Evolutionary conservation across 2,113 vertebrate species (phyloP).

Genomic region (Oceanodroma tethys): DNA sequence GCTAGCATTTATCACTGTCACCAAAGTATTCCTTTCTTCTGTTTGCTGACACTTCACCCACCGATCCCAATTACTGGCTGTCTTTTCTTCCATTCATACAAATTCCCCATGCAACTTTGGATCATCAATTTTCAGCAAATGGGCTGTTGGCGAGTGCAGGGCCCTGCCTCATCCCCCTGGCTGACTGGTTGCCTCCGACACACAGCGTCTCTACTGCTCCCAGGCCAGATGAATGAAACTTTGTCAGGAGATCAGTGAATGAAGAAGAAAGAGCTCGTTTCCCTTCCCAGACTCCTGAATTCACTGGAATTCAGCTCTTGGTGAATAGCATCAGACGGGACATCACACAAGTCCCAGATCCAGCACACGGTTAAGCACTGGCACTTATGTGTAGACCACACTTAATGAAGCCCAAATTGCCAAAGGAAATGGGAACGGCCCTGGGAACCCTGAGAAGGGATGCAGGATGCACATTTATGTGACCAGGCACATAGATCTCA

Average conservation of each 20-base stretch:
- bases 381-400: not conserved
- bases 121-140: conserved; percentile 56
- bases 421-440: not conserved
- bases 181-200: not conserved
- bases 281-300: not conserved
- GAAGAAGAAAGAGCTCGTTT: not conserved
- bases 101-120: conserved; percentile 54
- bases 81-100: conserved; percentile 59
- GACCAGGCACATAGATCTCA: not conserved
- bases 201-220: not conserved
- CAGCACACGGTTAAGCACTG: not conserved
- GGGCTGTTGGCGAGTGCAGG: not conserved
- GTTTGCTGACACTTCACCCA: conserved; percentile 62
- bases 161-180: not conserved
- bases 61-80: conserved; percentile 61
- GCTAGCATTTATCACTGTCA: conserved; percentile 64
- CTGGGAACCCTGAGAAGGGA: not conserved
- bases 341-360: not conserved
- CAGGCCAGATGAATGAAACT: conserved; percentile 15
- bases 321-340: not conserved
- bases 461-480: not conserved
- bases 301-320: not conserved
- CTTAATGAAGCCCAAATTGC: not conserved
- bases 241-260: conserved; percentile 2
- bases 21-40: conserved; percentile 57